Conservation (phyloP, 2,797 vertebrate genomes). For the Capromys pilorides region DNA sequence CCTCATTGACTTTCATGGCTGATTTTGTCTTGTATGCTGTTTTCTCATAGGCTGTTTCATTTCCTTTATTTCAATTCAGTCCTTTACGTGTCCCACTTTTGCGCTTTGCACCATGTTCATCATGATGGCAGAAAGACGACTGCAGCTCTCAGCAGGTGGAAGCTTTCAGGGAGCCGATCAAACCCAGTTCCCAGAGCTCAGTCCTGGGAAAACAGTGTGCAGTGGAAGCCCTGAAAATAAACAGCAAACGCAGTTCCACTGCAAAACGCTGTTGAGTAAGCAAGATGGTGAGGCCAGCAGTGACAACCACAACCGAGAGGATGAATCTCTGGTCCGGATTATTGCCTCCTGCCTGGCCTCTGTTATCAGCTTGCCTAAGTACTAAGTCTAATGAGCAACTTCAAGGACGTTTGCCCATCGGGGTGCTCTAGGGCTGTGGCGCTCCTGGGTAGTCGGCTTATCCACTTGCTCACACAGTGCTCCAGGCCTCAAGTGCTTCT, state of each 20-base stretch:
- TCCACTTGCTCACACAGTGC: background rate
- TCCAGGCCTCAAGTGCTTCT: background rate
- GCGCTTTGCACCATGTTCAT: background rate
- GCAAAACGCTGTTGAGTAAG: constrained; percentile 4
- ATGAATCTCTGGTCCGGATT: background rate
- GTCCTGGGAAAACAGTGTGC: background rate
- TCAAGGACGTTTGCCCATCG: background rate
- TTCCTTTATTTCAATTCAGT: constrained; percentile 50
- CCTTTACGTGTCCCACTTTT: constrained; percentile 49
- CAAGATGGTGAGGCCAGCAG: background rate
- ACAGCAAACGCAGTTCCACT: constrained; percentile 9
- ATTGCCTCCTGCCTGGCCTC: background rate
- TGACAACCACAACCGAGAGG: background rate
- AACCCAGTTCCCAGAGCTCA: constrained; percentile 31
- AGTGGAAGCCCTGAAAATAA: background rate
- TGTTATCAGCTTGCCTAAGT: background rate
- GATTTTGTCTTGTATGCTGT: constrained; percentile 30
- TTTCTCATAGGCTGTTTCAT: constrained; percentile 39
- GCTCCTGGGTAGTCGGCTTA: background rate
- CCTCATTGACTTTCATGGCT: constrained; percentile 74
- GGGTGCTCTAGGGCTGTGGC: background rate
- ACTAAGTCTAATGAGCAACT: background rate
- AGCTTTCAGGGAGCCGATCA: constrained; percentile 22
- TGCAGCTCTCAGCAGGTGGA: constrained; percentile 59
- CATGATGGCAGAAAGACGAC: constrained; percentile 35